Conservation (phyloP, 2,797 vertebrate genomes). For the Pantherophis vulpinus region DNA sequence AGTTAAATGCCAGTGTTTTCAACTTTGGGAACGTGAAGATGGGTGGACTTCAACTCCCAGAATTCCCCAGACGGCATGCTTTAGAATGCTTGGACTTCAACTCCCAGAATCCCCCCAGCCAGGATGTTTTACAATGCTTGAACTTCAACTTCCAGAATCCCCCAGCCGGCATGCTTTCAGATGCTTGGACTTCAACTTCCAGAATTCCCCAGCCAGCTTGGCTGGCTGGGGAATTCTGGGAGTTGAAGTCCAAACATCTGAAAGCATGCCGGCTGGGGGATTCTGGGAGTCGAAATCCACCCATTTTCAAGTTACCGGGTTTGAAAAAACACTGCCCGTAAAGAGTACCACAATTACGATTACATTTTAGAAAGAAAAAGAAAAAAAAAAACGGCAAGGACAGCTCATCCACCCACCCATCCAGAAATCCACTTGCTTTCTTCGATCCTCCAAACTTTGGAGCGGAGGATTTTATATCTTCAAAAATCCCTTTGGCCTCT, state of each 20-base stretch:
- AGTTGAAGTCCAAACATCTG: neutral
- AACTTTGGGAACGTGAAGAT: neutral
- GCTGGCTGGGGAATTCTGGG: too few relatives aligned
- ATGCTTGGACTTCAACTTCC: too few relatives aligned
- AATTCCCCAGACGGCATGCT: neutral
- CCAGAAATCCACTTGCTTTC: neutral
- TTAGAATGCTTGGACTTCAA: neutral
- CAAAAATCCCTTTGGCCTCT: neutral
- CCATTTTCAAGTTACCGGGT: fast-evolving
- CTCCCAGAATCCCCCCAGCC: neutral
- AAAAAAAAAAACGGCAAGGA: neutral
- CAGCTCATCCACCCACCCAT: neutral
- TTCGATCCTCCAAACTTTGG: neutral
- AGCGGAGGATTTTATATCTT: neutral
- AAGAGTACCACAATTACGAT: fast-evolving
- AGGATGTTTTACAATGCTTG: too few relatives aligned
- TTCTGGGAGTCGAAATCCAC: neutral
- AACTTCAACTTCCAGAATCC: too few relatives aligned
- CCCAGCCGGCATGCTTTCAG: fast-evolving
- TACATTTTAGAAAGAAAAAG: neutral
- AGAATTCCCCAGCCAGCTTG: too few relatives aligned
- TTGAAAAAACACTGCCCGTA: neutral
- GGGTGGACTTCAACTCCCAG: neutral
- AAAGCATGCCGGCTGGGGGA: neutral
- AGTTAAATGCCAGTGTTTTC: neutral